These are phyloP conservation scores for Anolis carolinensis DNA, from an alignment of 2,113 vertebrate genomes.

Conservation along the genomic window DNA sequence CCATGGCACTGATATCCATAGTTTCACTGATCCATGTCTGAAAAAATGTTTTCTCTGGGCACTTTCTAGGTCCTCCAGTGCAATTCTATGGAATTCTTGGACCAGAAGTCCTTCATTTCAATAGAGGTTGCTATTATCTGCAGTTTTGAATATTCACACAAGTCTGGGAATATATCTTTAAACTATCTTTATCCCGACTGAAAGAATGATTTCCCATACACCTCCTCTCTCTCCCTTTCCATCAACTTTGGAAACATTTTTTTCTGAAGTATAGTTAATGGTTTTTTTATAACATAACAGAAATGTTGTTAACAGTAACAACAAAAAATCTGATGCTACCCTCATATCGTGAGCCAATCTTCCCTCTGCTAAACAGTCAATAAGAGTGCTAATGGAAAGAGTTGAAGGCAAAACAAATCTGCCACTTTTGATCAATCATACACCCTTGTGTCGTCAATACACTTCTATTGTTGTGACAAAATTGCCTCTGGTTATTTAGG, in stretches of 20 bases:
- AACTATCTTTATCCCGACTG: background rate
- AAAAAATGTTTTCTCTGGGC: too few species aligned
- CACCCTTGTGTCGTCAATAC: constrained; percentile 66
- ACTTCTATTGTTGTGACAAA: constrained; percentile 51
- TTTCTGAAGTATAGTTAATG: constrained; percentile 35
- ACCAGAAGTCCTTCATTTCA: too few species aligned
- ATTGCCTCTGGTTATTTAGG: constrained; percentile 46
- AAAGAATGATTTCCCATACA: background rate
- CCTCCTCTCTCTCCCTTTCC: background rate
- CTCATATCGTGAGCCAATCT: constrained; percentile 57
- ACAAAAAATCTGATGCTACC: constrained; percentile 24
- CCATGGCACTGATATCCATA: too few species aligned
- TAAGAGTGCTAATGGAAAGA: constrained; percentile 74
- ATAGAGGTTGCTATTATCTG: too few species aligned
- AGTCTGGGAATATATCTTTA: background rate
- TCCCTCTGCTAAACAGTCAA: constrained; percentile 72
- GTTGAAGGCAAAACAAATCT: constrained; percentile 75
- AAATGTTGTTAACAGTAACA: background rate
- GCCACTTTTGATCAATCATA: constrained; percentile 76
- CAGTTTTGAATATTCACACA: too few species aligned
- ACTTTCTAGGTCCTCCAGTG: too few species aligned
- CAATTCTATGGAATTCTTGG: too few species aligned
- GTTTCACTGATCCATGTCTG: too few species aligned
- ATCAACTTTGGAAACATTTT: constrained; percentile 31
- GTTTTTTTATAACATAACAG: background rate